Base-by-base conservation (phyloP, 2,888 invertebrate species). In the Acleris cristana region DNA sequence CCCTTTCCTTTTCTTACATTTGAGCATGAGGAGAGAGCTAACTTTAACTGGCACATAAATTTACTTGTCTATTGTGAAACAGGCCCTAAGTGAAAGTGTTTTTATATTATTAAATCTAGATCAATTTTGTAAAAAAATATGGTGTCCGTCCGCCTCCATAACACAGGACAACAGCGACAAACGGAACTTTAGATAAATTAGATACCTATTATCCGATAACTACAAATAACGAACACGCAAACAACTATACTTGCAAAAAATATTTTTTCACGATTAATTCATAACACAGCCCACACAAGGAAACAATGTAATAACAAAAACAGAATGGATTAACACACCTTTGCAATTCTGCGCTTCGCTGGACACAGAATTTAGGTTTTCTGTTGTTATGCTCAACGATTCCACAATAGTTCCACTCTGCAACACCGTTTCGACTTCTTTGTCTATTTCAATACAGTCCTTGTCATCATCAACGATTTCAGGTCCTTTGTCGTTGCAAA, bases 371-470 rank as follows among this genome's bases (percentile, higher is more conserved):
- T 89, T 92, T 5, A 91, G 75, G 74, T 88, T 92, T 70, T 89
- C 92, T 0, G 90, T 89, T 30, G 91, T 86, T 67, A 91, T 89
- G 72, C 88, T 92, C 68, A 93, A 75, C 0, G 91, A 89, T 72
- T 93, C 93, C 12, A 93, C 92, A 61, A 89, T 89, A 3, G 92
- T 91, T 18, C 92, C 92, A 71, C 92, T 92, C 72, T 93, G 92
- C 59, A 93, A 68, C 0, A 92, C 93, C 0, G 87, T 91, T 73
- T 93, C 93, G 0, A 93, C 90, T 76, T 92, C 93, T 69, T 92
- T 92, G 68, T 93, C 92, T 70, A 92, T 92, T 71, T 92, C 92
- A 61, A 89, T 79, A 45, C 84, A 81, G 30, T 89, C 89, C 69
- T 88, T 89, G 54, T 91, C 89, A 21, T 89, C 85, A 3, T 87